Percentiles rank a stretch among this genome's conserved stretches.
Conservation (phyloP, 30 jellyfish, hydroid and myxozoan species). For the Aurelia aurita region DNA sequence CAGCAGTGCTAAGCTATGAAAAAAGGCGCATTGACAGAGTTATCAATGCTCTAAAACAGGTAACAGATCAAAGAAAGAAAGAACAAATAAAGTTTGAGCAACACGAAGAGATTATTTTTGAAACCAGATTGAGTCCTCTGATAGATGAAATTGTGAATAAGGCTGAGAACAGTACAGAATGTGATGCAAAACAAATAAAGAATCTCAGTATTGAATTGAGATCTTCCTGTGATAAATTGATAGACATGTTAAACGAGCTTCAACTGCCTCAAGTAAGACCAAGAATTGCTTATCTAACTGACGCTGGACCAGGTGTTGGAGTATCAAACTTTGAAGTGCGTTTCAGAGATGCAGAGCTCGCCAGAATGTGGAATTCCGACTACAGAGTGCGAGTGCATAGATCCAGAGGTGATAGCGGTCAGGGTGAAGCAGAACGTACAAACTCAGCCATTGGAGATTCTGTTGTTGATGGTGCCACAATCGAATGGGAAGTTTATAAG, state of each 20-base stretch:
- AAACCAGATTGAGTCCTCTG: neutral
- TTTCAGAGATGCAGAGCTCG: neutral
- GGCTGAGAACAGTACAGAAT: neutral
- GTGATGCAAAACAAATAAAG: neutral
- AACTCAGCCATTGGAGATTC: neutral
- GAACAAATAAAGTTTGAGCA: neutral
- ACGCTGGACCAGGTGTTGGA: neutral
- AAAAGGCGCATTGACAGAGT: too few species aligned
- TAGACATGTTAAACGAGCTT: neutral
- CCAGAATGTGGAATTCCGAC: slow-evolving; percentile 1
- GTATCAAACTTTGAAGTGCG: neutral
- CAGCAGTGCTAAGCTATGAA: too few species aligned
- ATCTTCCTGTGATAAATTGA: slow-evolving; percentile 1
- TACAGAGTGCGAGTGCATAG: neutral
- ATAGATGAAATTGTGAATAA: neutral
- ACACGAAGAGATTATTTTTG: neutral
- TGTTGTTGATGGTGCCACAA: neutral
- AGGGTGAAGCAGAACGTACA: slow-evolving; percentile 5
- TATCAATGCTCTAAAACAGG: neutral
- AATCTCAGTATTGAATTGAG: neutral
- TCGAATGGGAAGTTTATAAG: neutral
- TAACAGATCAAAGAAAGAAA: neutral
- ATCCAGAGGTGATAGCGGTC: slow-evolving; percentile 3
- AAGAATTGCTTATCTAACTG: neutral
- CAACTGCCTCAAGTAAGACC: neutral